Conservation (phyloP, 2,797 vertebrate species). For the Chromobotia macracanthus region DNA sequence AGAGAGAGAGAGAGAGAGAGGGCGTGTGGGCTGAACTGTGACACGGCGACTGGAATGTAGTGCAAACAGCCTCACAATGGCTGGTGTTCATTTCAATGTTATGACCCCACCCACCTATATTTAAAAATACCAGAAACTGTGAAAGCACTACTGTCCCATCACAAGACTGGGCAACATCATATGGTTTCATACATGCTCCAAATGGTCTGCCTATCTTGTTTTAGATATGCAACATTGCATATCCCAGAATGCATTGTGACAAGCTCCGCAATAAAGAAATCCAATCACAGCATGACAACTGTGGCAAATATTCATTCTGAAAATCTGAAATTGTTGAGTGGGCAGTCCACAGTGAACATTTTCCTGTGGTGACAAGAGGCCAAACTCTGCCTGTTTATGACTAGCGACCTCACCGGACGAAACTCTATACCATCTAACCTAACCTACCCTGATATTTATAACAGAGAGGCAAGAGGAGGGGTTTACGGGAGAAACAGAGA, state of each 20-base stretch:
- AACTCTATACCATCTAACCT: constrained; percentile 71
- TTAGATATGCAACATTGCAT: not conserved
- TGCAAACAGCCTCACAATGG: constrained; percentile 32
- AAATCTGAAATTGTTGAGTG: not conserved
- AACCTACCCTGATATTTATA: constrained; percentile 76
- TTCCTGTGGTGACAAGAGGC: constrained; percentile 59
- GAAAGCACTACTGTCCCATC: constrained; percentile 12
- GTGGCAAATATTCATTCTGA: no score
- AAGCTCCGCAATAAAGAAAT: not conserved
- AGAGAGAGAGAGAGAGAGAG: not conserved
- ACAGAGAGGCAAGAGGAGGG: constrained; percentile 50
- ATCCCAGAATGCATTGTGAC: not conserved
- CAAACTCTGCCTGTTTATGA: constrained; percentile 74
- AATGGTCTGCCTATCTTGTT: not conserved
- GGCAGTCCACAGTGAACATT: constrained; percentile 44
- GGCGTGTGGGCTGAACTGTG: constrained; percentile 14
- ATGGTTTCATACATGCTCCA: not conserved
- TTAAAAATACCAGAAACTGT: constrained; percentile 37
- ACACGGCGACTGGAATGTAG: constrained; percentile 22
- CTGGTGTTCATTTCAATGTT: constrained; percentile 27
- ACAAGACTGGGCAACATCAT: not conserved
- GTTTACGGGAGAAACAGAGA: constrained; percentile 56
- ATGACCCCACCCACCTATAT: constrained; percentile 42
- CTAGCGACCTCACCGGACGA: constrained; percentile 61
- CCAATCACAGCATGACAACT: no score